Conservation (phyloP, 2,888 invertebrate species). For the Carterocephalus palaemon region DNA sequence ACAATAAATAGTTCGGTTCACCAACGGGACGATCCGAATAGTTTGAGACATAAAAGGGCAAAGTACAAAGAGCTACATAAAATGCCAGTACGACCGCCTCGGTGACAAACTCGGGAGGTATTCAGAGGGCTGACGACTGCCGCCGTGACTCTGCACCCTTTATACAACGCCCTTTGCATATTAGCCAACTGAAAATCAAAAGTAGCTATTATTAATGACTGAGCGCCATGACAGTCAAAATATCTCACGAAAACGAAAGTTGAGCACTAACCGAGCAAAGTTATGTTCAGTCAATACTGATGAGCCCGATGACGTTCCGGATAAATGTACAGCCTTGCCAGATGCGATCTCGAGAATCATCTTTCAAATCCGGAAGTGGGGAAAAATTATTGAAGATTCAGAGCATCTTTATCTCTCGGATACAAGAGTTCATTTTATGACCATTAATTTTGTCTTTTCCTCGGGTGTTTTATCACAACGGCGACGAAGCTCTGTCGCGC, state of each 20-base stretch:
- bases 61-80: conserved; percentile 75
- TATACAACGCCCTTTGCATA: conserved; percentile 67
- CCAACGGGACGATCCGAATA: conserved; percentile 68
- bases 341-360: conserved; percentile 69
- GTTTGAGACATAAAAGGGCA: conserved; percentile 68
- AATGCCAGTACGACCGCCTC: conserved; percentile 73
- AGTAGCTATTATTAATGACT: conserved; percentile 77
- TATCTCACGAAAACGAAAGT: conserved; percentile 63
- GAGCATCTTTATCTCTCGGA: conserved; percentile 74
- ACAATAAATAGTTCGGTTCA: conserved; percentile 62
- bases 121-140: conserved; percentile 57
- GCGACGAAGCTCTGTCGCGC: conserved; percentile 76
- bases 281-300: conserved; percentile 55
- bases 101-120: conserved; percentile 74
- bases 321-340: conserved; percentile 70
- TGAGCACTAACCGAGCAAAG: conserved; percentile 62
- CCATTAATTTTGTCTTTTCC: conserved; percentile 78
- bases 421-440: conserved; percentile 80
- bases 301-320: conserved; percentile 46
- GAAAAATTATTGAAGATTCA: conserved; percentile 76
- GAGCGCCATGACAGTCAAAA: conserved; percentile 73
- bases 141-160: conserved; percentile 68
- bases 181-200: conserved; percentile 76
- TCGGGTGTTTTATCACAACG: conserved; percentile 77
- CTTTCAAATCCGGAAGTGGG: conserved; percentile 63